Base-by-base conservation (phyloP, 2,797 vertebrate genomes). In the Hyperoplus lanceolatus region DNA sequence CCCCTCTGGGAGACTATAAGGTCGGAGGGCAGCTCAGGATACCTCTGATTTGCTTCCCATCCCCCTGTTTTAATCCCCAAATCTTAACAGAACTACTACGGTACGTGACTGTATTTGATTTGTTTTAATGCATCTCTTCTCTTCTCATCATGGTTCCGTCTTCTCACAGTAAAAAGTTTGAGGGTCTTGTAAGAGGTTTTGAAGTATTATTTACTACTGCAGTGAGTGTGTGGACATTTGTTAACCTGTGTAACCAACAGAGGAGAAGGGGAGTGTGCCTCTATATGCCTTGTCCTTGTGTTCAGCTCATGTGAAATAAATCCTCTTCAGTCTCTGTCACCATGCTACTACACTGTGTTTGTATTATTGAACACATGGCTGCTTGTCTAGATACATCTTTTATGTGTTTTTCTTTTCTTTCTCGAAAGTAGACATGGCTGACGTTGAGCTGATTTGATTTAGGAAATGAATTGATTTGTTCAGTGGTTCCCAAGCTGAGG, bases 161-260 rank as follows among this genome's bases (percentile, higher is more conserved):
- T 50, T 60, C 10, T 10, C 4, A 56, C 8, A 21, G 60, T 4
- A 14, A 49, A 38, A 63, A n/a, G 13, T 45, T 48, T 4, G 51
- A 29, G 42, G 39, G 38, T n/a, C 21, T 9, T 64, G 14, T 64
- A 70, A 79, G 77, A 75, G 77, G 49, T 75, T 66, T 81, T 71
- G 43, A 73, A 85, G 78, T 75, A 67, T 29, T 29, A 29, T 86
- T 85, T 86, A 70, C 73, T 39, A 65, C 78, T 68, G 81, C 45
- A 10, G 39, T 77, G 64, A 48, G 71, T 43, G 84, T 82, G 67
- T 46, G 60, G 46, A 79, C 76, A 3, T 70, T 55, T 86, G 77
- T 92, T 88, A 85, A 84, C 81, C 81, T 84, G 85, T 48, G 84
- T 46, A 64, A 75, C 90, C 90, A 89, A 89, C 86, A 87, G 46